A percentile compares a stretch with the other conserved stretches of the same genome.
These are phyloP conservation scores for Vanessa atalanta DNA, from an alignment of 1,140 invertebrate genomes.

Conservation along the genomic window DNA sequence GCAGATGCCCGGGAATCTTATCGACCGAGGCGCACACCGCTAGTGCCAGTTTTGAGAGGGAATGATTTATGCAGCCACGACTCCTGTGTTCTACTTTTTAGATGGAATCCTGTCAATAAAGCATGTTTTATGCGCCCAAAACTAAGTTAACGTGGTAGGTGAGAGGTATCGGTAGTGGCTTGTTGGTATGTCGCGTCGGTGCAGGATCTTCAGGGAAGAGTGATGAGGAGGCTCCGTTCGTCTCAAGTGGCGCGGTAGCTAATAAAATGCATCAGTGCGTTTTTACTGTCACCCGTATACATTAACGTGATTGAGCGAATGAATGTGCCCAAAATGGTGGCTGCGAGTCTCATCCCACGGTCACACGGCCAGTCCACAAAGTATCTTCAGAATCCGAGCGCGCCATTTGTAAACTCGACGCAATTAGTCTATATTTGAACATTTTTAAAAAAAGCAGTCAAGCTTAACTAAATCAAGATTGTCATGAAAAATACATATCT, in stretches of 20 bases:
- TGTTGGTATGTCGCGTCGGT: conserved; percentile 39
- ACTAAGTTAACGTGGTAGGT: conserved; percentile 36
- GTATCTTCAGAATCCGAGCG: conserved; percentile 29
- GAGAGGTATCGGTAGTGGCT: conserved; percentile 37
- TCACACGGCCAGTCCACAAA: conserved; percentile 27
- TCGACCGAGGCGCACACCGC: conserved; percentile 60
- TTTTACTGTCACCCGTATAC: conserved; percentile 25
- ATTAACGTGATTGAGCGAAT: conserved; percentile 36
- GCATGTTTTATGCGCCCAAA: conserved; percentile 44
- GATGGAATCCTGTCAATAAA: conserved; percentile 44
- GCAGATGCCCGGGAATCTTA: conserved; percentile 62
- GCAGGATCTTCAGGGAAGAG: conserved; percentile 32
- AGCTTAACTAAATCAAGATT: conserved; percentile 13
- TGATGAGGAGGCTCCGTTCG: conserved; percentile 7
- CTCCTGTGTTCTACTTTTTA: conserved; percentile 49
- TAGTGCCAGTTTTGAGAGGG: conserved; percentile 71
- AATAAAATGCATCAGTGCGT: conserved; percentile 30
- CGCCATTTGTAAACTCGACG: conserved; percentile 33
- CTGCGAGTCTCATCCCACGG: conserved; percentile 15
- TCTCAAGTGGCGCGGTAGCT: conserved; percentile 11
- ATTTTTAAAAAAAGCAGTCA: conserved; percentile 28
- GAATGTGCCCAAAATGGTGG: conserved; percentile 36
- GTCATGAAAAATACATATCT: conserved; percentile 15
- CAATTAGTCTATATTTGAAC: conserved; percentile 32
- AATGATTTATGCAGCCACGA: conserved; percentile 56